Evolutionary conservation across 2,797 vertebrate species (phyloP), one percentile per base, ranked within the genome.

Genomic region (Myripristis murdjan): DNA sequence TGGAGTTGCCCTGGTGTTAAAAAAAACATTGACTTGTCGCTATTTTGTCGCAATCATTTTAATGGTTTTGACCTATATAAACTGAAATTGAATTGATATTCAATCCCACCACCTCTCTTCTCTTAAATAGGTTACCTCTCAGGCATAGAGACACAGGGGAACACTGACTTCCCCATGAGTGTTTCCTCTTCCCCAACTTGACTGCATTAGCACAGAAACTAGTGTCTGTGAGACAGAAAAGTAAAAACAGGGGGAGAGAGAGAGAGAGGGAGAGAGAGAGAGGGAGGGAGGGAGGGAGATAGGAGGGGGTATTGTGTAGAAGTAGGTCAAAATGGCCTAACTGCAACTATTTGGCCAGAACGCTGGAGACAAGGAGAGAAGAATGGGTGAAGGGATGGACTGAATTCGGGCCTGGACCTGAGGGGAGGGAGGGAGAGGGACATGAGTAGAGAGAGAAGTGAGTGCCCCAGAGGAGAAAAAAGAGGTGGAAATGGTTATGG

Each of bases 111-210:
- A 37, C 79, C 57, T 58, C 72, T 70, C 37, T 54, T 70, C 71
- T 84, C 33, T 66, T 89, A 90, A 91, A 86, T 92, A 91, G 88
- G 91, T 90, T 92, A 88, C 83, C 71, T 86, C 79, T 83, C 78
- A 86, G 81, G 85, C 81, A 82, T 70, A 72, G 75, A 73, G 56
- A 77, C 88, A 79, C 90, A 64, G 64, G 85, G 86, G 88, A 87
- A 63, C 61, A 37, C 61, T 58, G 72, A 76, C 71, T 81, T 74
- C 80, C 79, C 85, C 87, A 70, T 64, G 87, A 90, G 82, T 88
- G 77, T 78, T 87, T 84, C 52, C 65, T 82, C 60, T 46, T 56
- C n/a, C 20, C 18, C 58, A 79, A 83, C 73, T 70, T 83, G 73
- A 68, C 87, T 62, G 72, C 60, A 79, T 78, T 70, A 64, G 74